These are phyloP conservation scores for Cryptocheilus praepositus DNA, from an alignment of 2,888 invertebrate species.

Conservation along the genomic window DNA sequence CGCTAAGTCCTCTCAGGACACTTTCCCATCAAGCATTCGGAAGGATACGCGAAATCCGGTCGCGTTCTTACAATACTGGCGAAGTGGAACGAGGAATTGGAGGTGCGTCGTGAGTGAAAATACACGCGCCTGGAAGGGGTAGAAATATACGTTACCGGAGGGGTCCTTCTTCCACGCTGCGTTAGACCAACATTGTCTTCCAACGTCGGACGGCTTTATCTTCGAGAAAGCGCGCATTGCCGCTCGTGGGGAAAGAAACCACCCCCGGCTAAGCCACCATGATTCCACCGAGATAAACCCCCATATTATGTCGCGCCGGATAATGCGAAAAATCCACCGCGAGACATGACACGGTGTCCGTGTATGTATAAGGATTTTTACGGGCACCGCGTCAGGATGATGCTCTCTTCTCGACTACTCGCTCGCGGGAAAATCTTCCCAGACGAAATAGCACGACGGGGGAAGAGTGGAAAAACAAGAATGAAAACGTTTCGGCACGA, in stretches of 20 bases:
- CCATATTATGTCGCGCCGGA: conserved; percentile 60
- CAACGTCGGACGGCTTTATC: conserved; percentile 50
- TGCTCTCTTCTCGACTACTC: conserved; percentile 2
- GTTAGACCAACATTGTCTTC: conserved; percentile 48
- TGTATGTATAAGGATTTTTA: conserved; percentile 36
- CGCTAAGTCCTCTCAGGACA: conserved; percentile 17
- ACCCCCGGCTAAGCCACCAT: conserved; percentile 57
- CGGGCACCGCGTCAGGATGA: conserved; percentile 24
- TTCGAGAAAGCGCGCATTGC: conserved; percentile 39
- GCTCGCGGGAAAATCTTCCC: conserved; percentile 19
- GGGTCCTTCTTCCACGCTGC: conserved; percentile 25
- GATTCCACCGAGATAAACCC: conserved; percentile 60
- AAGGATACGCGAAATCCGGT: conserved; percentile 46
- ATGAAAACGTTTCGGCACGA: conserved; percentile 29
- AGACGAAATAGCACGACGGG: conserved; percentile 13
- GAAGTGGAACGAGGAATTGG: conserved; percentile 52
- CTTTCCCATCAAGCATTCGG: conserved; percentile 44
- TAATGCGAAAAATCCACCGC: conserved; percentile 53
- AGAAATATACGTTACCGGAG: conserved; percentile 44
- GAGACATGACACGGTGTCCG: conserved; percentile 8
- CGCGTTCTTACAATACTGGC: conserved; percentile 29
- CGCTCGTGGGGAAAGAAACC: conserved; percentile 35
- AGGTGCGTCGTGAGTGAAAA: conserved; percentile 35
- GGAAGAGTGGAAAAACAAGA: conserved; percentile 24
- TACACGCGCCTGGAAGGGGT: conserved; percentile 17